Conservation (phyloP, 2,888 invertebrate species). For the Heliconius hortense region DNA sequence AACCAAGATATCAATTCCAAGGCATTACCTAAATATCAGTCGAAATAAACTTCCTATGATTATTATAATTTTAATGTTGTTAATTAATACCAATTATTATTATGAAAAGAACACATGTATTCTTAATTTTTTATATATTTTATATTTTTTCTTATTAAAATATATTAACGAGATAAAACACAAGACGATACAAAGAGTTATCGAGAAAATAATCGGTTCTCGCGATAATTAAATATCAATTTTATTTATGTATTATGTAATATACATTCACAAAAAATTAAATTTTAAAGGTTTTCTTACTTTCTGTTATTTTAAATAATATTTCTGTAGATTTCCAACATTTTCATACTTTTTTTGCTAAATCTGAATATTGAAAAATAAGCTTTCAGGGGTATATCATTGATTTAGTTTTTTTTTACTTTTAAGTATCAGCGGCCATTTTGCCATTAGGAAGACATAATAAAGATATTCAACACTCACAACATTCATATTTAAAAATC, state of each 20-base stretch:
- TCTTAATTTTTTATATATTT: neutral
- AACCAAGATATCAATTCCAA: slow-evolving; percentile 38
- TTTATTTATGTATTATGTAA: neutral
- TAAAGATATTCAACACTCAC: slow-evolving; percentile 16
- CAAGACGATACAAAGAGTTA: neutral
- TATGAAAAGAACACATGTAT: slow-evolving; percentile 6
- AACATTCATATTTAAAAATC: slow-evolving; percentile 23
- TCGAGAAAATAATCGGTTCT: neutral
- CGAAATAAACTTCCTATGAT: slow-evolving; percentile 23
- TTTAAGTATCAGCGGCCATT: neutral
- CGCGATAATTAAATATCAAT: neutral
- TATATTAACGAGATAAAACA: neutral
- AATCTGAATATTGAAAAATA: neutral
- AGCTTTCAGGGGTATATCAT: neutral
- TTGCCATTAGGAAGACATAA: slow-evolving; percentile 17
- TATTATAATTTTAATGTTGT: neutral
- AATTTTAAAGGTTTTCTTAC: neutral
- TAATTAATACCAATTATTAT: slow-evolving; percentile 8
- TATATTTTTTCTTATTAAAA: neutral
- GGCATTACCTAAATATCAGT: slow-evolving; percentile 38
- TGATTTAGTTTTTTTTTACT: neutral
- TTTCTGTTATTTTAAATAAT: neutral
- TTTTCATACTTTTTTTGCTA: neutral
- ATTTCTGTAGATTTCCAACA: neutral
- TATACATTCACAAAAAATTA: neutral